A percentile compares a stretch with the other conserved stretches of the same genome.
These are phyloP conservation scores for Hirundo rustica DNA, from an alignment of 2,797 vertebrate genomes.

Conservation along the genomic window DNA sequence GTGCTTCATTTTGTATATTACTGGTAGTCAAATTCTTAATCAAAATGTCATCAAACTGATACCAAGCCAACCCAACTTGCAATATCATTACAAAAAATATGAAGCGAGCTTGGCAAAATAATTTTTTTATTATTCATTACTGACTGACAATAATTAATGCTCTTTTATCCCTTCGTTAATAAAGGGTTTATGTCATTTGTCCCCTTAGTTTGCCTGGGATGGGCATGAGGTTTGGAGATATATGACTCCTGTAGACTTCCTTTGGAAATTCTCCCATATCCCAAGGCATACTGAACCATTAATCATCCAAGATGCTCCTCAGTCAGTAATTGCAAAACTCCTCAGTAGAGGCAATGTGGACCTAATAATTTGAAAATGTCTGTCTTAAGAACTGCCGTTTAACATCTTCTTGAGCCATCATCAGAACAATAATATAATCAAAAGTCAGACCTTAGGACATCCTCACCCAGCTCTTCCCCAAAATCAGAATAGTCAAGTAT, in stretches of 20 bases:
- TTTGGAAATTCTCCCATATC: not conserved
- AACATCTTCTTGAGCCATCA: not conserved
- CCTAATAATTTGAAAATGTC: not conserved
- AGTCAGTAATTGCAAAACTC: not conserved
- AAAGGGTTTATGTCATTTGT: not conserved
- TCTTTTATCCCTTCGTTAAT: not conserved
- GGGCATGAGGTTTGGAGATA: not conserved
- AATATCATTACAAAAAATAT: not conserved
- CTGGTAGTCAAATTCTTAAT: not conserved
- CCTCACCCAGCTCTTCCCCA: not conserved
- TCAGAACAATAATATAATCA: not conserved
- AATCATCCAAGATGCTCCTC: not conserved
- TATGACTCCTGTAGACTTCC: not conserved
- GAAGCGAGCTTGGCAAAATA: not conserved
- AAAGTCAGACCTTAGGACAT: not conserved
- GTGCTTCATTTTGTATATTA: not conserved
- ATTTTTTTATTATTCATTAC: not conserved
- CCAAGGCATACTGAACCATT: not conserved
- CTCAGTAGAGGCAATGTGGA: not conserved
- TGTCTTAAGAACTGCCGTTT: not conserved
- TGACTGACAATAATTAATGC: not conserved
- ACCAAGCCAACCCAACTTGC: not conserved
- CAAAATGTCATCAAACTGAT: not conserved
- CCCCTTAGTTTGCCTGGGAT: not conserved
- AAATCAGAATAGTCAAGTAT: not conserved